Conservation (phyloP, 2,888 invertebrate species). For the Parnassius smintheus region DNA sequence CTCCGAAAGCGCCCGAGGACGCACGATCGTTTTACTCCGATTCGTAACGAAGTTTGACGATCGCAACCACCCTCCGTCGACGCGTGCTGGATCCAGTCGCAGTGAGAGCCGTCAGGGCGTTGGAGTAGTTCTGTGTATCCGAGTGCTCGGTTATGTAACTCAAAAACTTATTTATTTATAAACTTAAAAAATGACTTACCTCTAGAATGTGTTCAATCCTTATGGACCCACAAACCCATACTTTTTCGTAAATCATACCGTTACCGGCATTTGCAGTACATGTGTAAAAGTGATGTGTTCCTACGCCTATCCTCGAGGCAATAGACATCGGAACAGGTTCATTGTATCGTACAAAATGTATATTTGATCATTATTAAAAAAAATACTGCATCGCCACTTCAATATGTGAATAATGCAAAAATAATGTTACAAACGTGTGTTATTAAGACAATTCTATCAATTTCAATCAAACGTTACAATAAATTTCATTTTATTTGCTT, state of each 20-base stretch:
- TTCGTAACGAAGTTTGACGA: slow-evolving; percentile 77
- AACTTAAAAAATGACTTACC: slow-evolving; percentile 54
- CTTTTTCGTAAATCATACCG: slow-evolving; percentile 11
- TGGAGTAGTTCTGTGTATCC: slow-evolving; percentile 67
- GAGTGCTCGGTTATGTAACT: slow-evolving; percentile 77
- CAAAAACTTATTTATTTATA: slow-evolving; percentile 76
- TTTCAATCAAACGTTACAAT: slow-evolving; percentile 24
- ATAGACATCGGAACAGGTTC: slow-evolving; percentile 67
- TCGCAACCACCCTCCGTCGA: slow-evolving; percentile 72
- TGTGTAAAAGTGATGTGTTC: slow-evolving; percentile 72
- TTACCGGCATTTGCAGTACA: slow-evolving; percentile 31
- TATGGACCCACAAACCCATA: slow-evolving; percentile 29
- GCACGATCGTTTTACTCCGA: slow-evolving; percentile 75
- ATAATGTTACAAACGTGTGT: slow-evolving; percentile 31
- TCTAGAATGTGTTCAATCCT: slow-evolving; percentile 29
- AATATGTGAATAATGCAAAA: slow-evolving; percentile 2
- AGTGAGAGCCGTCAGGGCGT: slow-evolving; percentile 75
- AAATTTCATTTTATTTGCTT: slow-evolving; percentile 3
- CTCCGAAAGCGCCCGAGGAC: slow-evolving; percentile 74
- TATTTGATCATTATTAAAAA: slow-evolving; percentile 13
- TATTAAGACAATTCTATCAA: slow-evolving; percentile 40
- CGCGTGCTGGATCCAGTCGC: slow-evolving; percentile 77
- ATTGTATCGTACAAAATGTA: slow-evolving; percentile 58
- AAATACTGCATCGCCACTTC: slow-evolving; percentile 7
- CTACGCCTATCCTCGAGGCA: slow-evolving; percentile 60